Conservation (phyloP, 30 jellyfish, hydroid and myxozoan genomes). For the Aurelia coerulea region DNA sequence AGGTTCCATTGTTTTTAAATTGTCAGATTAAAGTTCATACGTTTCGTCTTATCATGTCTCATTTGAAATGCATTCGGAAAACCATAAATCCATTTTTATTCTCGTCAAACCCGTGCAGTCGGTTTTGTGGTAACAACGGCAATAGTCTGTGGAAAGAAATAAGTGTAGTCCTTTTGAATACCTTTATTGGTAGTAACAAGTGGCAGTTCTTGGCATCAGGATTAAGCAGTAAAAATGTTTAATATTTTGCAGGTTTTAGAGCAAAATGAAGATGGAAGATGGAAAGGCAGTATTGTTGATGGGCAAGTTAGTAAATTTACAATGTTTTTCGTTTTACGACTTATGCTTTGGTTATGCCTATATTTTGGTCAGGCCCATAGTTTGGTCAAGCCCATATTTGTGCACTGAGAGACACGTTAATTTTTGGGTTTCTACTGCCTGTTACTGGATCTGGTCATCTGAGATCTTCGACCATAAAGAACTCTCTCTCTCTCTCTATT, state of each 20-base stretch:
- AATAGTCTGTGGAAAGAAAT: neutral
- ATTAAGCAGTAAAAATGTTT: neutral
- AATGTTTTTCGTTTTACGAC: too few species aligned
- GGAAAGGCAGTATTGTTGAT: conserved; percentile 83
- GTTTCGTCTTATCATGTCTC: conserved; percentile 42
- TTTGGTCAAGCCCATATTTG: too few species aligned
- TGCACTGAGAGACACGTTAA: too few species aligned
- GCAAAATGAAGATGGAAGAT: conserved; percentile 84
- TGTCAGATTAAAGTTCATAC: conserved; percentile 22
- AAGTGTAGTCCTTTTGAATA: too few species aligned
- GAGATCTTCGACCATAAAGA: too few species aligned
- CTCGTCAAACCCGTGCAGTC: neutral
- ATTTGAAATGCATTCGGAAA: neutral
- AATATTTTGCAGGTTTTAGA: conserved; percentile 67
- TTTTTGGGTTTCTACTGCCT: too few species aligned
- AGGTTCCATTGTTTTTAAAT: neutral
- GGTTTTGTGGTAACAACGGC: neutral
- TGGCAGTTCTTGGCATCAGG: too few species aligned
- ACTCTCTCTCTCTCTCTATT: too few species aligned
- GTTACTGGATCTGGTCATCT: too few species aligned
- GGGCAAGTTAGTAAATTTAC: conserved; percentile 46
- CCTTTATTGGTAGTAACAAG: too few species aligned
- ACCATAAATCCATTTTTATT: neutral
- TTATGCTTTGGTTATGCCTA: too few species aligned
- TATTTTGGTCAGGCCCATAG: too few species aligned